Evolutionary conservation across 2,888 invertebrate species (phyloP), one percentile per base, ranked within the genome.

Genomic region (Drosophila tripunctata): DNA sequence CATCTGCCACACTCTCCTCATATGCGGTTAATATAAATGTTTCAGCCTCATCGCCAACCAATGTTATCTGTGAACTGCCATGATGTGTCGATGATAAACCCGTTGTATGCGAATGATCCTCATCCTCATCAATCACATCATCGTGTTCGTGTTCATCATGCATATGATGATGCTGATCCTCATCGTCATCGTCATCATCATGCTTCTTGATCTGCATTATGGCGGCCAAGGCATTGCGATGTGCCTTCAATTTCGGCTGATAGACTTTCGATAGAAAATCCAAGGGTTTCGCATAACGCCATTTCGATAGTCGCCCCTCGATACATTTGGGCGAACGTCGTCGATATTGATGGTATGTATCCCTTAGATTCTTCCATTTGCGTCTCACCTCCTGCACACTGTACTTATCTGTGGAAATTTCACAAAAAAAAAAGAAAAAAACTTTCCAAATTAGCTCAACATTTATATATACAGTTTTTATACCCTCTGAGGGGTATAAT

Each of bases 301-400:
- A 90, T 60, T 90, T 90, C n/a, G 90, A 89, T 3, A 89, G 66
- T 3, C 90, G 75, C 22, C 89, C 67, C 75, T 86, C 74, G 64
- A 82, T 87, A 44, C 76, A 87, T 36, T 89, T 89, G 12, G 89
- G 89, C 31, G 90, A 89, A 3, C 90, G 86, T 7, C 90, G 77
- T 3, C 89, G 85, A 62, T 89, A 89, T 55, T 90, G 91, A 64
- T 90, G 90, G 64, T 90, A 90, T 3, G 90, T 90, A 47, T 90
- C 90, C 5, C 91, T 82, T 0, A 90, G 78, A 61, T 91, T 90
- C 62, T 90, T 91, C 90, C 90, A 90, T 65, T 90, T 90, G 10
- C 88, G 89, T 0, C 91, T 80, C 56, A 90, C 90, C 45, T 91
- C 90, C 36, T 84, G 88, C 2, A 90, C 88, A 7, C 89, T 87